Evolutionary conservation across 1,140 invertebrate genomes (phyloP).

Genomic region (Oncopodura yosiiana): DNA sequence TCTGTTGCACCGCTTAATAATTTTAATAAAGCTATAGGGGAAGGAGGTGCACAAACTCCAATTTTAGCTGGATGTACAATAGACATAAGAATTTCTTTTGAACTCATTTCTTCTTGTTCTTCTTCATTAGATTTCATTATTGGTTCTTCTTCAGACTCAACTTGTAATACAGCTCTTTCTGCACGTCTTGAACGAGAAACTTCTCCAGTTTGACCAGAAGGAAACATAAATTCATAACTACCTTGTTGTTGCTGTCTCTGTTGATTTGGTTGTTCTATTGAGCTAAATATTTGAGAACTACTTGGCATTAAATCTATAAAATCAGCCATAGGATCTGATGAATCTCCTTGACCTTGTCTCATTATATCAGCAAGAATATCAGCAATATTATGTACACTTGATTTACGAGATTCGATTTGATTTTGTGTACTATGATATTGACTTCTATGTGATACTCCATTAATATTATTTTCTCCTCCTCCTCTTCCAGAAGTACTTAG

Average conservation of each 20-base stretch:
- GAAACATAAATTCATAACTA: too few relatives aligned
- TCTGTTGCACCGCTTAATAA: conserved; percentile 29
- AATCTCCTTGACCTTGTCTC: conserved; percentile 10
- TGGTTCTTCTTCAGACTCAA: too few relatives aligned
- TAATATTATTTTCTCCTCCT: not conserved
- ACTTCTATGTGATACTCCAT: too few relatives aligned
- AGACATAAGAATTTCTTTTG: conserved; percentile 23
- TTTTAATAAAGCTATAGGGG: conserved; percentile 23
- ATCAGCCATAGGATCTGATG: conserved; percentile 8
- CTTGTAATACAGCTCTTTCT: too few relatives aligned
- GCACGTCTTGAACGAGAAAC: too few relatives aligned
- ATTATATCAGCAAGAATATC: conserved; percentile 30
- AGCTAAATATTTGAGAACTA: conserved; percentile 15
- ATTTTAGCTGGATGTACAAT: conserved; percentile 19
- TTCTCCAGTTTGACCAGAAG: too few relatives aligned
- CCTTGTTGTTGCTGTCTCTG: too few relatives aligned
- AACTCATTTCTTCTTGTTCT: not conserved
- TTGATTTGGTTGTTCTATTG: not conserved
- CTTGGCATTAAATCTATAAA: conserved; percentile 29
- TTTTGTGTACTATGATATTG: conserved; percentile 5
- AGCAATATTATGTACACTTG: conserved; percentile 14
- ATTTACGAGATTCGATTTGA: not conserved
- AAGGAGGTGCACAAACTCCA: conserved; percentile 28
- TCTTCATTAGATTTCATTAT: too few relatives aligned
- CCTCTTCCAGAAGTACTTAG: too few relatives aligned